Evolutionary conservation across 2,797 vertebrate species (phyloP), one percentile per base, ranked within the genome.

Genomic region (Anabas testudineus): DNA sequence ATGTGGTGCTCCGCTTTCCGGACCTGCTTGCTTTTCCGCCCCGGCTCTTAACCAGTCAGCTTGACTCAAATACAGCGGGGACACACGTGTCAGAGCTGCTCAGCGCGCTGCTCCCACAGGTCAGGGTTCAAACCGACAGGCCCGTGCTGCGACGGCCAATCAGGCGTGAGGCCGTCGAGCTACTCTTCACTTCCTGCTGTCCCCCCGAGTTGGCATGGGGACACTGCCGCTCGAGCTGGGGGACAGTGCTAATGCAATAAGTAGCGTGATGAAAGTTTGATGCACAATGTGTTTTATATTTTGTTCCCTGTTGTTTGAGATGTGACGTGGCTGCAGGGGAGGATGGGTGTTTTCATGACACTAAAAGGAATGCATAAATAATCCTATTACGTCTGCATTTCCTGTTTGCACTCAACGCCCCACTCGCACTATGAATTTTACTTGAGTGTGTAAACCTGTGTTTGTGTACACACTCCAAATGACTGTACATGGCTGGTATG

Each of bases 1-100:
- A 90, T 90, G 91, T 82, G 85, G 77, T 39, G 82, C 87, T 53
- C 18, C 2, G 82, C 84, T 85, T 81, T 76, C 76, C 53, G 71
- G 78, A 63, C 83, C 80, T 5, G 73, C 67, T 75, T 10, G 72
- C 58, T 62, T 81, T 86, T 74, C 87, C 92, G 80, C 90, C 70
- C 72, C 6, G 49, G 81, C 91, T 94, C 91, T 93, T 92, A 93
- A 90, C 83, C 88, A 95, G 92, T 95, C 90, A 92, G 88, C 87
- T 93, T 83, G 82, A 85, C 87, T 95, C 93, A 93, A 78, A 81
- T 69, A 71, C 84, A 72, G 76, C 16, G 22, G 82, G 82, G 82
- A 85, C 81, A 67, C 76, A 83, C 77, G 83, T 93, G 91, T 94
- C 92, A 91, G 55, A 85, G 90, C 84, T 16, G 88, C 81, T 93